Evolutionary conservation across 2,888 invertebrate genomes (phyloP), one percentile per base, ranked within the genome.

Genomic region (Andrena chrysosceles): DNA sequence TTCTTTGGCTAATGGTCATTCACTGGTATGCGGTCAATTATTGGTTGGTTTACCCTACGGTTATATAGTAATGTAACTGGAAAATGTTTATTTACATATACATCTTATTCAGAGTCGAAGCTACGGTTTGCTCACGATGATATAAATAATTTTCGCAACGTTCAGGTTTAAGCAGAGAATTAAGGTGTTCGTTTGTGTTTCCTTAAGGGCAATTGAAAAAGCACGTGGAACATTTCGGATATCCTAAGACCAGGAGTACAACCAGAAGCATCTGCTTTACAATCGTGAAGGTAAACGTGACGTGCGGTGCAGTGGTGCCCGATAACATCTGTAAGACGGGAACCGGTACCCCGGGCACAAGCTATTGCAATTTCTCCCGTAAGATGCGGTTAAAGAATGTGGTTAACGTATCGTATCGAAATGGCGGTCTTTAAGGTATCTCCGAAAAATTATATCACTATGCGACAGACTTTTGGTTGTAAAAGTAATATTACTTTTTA

Each of bases 281-380:
- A 88, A 89, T 88, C 77, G 83, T 52, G 75, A 84, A 80, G 83
- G 85, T 75, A 79, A 85, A 84, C 77, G 84, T 66, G 77, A 71
- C 76, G 81, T 63, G 85, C 75, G 59, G 70, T 56, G 81, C 73
- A 80, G 73, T 77, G 82, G 78, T 84, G 86, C 29, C 68, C 79
- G 91, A 91, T 91, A 91, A 90, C 85, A 90, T 91, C 85, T 71
- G 85, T 75, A 83, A 88, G 82, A 83, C 83, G 83, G 81, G 76
- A 91, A 91, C 90, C 90, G 90, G 90, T 91, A 91, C 85, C 71
- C 54, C 35, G 56, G 54, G 75, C 74, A 73, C 77, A 48, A 81
- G 63, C 52, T 52, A 66, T 67, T 67, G 70, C 79, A 79, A 70
- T 73, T 81, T 81, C 72, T 64, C 59, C 56, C 31, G 35, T 10